A percentile compares a stretch with the other conserved stretches of the same genome.
These are phyloP conservation scores for Phymatocera aterrima DNA, from an alignment of 2,888 invertebrate genomes.

Conservation along the genomic window DNA sequence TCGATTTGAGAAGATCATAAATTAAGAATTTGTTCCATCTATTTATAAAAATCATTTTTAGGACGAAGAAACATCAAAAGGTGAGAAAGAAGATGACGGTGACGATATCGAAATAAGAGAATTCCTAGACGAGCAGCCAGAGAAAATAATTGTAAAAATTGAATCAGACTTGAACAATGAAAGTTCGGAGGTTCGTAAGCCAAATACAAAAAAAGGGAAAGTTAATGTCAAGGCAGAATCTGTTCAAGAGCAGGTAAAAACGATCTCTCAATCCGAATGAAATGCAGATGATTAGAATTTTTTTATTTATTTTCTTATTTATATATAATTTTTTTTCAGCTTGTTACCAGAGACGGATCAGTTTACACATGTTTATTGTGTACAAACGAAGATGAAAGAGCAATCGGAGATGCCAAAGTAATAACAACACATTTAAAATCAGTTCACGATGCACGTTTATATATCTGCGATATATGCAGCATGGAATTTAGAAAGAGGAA, in stretches of 20 bases:
- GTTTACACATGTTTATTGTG: slow-evolving; percentile 79
- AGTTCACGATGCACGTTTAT: slow-evolving; percentile 80
- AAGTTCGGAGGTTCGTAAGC: slow-evolving; percentile 46
- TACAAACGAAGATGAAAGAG: slow-evolving; percentile 70
- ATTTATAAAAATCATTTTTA: slow-evolving; percentile 5
- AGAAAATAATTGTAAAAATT: slow-evolving; percentile 48
- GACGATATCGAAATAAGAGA: slow-evolving; percentile 39
- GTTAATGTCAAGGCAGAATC: slow-evolving; percentile 51
- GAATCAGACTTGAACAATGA: slow-evolving; percentile 47
- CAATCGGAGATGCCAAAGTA: slow-evolving; percentile 77
- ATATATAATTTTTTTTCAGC: slow-evolving; percentile 50
- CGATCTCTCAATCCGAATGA: background rate
- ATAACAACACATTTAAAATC: slow-evolving; percentile 81
- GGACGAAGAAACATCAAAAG: slow-evolving; percentile 41
- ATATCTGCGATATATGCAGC: slow-evolving; percentile 85
- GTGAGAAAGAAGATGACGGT: slow-evolving; percentile 36
- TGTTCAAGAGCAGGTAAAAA: slow-evolving; percentile 53
- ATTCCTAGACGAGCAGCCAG: slow-evolving; percentile 43
- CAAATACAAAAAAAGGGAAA: slow-evolving; percentile 53
- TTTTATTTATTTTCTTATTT: background rate
- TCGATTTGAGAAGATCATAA: slow-evolving; percentile 35
- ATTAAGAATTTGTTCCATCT: too few species aligned
- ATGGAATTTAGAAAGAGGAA: slow-evolving; percentile 80
- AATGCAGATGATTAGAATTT: too few species aligned
- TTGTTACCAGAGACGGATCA: slow-evolving; percentile 71